These are phyloP conservation scores for Diaphora mendica DNA, from an alignment of 2,888 invertebrate species.

Conservation along the genomic window DNA sequence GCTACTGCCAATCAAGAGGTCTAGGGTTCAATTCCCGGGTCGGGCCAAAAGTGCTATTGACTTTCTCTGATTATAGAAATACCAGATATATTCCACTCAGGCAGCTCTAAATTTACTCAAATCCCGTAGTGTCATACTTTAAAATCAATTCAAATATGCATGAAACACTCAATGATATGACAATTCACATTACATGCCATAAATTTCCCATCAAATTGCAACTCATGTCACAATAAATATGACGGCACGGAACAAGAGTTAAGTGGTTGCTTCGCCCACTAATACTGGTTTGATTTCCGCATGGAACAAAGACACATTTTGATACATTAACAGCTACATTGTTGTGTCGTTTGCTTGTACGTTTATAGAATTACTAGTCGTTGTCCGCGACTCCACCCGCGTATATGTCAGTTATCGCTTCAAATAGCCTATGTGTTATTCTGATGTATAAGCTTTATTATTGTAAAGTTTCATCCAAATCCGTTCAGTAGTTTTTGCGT, in stretches of 20 bases:
- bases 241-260: not conserved
- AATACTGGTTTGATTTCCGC: not conserved
- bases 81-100: no score
- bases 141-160: not conserved
- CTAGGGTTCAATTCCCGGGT: no score
- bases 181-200: not conserved
- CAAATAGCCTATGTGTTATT: no score
- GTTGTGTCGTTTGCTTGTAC: not conserved
- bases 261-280: not conserved
- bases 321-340: not conserved
- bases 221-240: slow-evolving; percentile 16
- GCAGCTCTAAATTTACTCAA: no score
- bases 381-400: no score
- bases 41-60: no score
- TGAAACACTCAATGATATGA: not conserved
- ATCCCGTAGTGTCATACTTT: not conserved
- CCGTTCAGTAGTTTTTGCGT: no score
- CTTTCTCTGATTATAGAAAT: no score
- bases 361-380: not conserved
- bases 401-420: no score
- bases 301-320: not conserved
- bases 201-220: not conserved
- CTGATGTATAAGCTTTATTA: no score
- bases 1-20: no score
- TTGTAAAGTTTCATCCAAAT: no score